Conservation (phyloP, 2,113 vertebrate species). For the Furnarius figulus region DNA sequence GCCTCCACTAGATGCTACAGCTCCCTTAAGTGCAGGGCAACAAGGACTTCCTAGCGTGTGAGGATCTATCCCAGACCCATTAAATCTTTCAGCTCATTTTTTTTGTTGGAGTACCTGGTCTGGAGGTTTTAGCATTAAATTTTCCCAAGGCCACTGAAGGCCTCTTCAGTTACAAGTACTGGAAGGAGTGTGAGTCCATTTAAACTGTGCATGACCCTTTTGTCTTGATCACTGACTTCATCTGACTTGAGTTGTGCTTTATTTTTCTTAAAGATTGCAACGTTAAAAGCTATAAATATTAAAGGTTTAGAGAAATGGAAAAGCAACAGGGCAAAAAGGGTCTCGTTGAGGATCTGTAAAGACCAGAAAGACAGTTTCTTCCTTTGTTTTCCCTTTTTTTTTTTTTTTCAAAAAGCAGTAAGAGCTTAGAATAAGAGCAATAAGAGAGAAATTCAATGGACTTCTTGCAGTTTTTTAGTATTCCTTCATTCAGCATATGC, state of each 20-base stretch:
- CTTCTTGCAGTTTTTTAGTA: not conserved
- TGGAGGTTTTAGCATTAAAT: not conserved
- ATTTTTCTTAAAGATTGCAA: not conserved
- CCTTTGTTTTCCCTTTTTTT: not conserved
- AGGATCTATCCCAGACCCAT: not conserved
- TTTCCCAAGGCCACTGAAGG: not conserved
- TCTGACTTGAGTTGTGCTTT: not conserved
- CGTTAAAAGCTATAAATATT: not conserved
- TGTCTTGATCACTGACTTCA: not conserved
- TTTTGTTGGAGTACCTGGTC: not conserved
- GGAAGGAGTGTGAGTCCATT: not conserved
- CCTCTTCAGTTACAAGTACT: not conserved
- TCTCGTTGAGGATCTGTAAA: not conserved
- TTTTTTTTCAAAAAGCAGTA: no score
- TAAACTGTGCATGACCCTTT: constrained; percentile 7
- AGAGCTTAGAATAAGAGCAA: no score
- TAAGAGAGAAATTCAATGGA: not conserved
- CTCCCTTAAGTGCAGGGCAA: not conserved
- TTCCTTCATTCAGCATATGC: not conserved
- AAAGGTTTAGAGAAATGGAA: not conserved
- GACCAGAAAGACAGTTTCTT: not conserved
- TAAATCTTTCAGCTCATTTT: not conserved
- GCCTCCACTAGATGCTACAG: not conserved
- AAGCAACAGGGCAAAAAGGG: not conserved
- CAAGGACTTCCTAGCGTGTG: not conserved